Conservation (phyloP, 2,797 vertebrate genomes). For the Delichon dasypus region DNA sequence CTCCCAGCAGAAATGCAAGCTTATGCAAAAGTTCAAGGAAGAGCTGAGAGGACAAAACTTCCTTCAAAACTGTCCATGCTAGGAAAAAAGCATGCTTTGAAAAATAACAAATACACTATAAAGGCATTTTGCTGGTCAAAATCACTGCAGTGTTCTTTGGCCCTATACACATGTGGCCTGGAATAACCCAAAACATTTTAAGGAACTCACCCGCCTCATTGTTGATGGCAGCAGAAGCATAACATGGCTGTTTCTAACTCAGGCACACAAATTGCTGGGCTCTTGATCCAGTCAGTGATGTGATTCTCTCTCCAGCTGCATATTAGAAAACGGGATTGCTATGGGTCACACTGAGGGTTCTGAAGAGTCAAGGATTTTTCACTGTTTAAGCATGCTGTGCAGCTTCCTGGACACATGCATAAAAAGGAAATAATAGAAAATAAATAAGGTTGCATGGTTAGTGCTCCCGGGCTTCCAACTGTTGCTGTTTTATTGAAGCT, state of each 20-base stretch:
- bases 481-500: background rate
- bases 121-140: background rate
- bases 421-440: constrained; percentile 30
- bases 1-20: background rate
- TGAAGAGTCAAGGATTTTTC: background rate
- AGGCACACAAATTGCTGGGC: background rate
- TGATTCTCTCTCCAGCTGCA: background rate
- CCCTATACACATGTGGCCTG: fast-evolving
- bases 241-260: background rate
- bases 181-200: background rate
- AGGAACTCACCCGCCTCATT: background rate
- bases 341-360: background rate
- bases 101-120: background rate
- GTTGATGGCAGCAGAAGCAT: background rate
- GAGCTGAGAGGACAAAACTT: background rate
- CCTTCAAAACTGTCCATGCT: background rate
- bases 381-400: background rate
- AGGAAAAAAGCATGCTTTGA: background rate
- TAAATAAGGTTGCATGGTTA: background rate
- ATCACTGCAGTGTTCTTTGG: background rate
- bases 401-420: background rate
- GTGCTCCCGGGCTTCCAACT: background rate
- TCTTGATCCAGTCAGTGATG: background rate
- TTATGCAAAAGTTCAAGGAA: background rate
- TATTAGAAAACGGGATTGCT: background rate